Conservation (phyloP, 2,113 vertebrate species). For the Laterallus jamaicensis region DNA sequence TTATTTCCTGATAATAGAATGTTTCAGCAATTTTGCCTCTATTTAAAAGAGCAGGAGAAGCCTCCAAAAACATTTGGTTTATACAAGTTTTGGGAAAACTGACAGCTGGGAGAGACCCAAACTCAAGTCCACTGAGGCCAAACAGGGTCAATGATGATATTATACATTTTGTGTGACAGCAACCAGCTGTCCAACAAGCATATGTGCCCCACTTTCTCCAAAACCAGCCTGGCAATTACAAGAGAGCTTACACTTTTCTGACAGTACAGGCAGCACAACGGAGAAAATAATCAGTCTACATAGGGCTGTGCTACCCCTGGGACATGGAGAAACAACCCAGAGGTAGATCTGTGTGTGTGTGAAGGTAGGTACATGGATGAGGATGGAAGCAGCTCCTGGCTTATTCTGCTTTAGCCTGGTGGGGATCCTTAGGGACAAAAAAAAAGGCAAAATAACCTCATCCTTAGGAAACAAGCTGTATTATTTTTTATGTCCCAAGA, state of each 20-base stretch:
- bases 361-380: not conserved
- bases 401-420: not conserved
- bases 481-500: not conserved
- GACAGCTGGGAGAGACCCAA: not conserved
- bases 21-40: not conserved
- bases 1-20: not conserved
- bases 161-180: not conserved
- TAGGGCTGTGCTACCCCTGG: not conserved
- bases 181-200: not conserved
- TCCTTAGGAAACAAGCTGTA: not conserved
- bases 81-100: not conserved
- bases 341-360: rapidly evolving
- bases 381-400: not conserved
- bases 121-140: not conserved
- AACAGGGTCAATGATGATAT: not conserved
- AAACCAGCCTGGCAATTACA: not conserved
- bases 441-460: not conserved
- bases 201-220: not conserved
- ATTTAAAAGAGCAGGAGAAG: not conserved
- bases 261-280: not conserved
- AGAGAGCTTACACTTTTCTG: not conserved
- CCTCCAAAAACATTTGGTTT: not conserved
- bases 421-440: not conserved
- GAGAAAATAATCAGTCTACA: not conserved
- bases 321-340: not conserved